Evolutionary conservation across 2,888 invertebrate genomes (phyloP).

Genomic region (Julus scanicus): DNA sequence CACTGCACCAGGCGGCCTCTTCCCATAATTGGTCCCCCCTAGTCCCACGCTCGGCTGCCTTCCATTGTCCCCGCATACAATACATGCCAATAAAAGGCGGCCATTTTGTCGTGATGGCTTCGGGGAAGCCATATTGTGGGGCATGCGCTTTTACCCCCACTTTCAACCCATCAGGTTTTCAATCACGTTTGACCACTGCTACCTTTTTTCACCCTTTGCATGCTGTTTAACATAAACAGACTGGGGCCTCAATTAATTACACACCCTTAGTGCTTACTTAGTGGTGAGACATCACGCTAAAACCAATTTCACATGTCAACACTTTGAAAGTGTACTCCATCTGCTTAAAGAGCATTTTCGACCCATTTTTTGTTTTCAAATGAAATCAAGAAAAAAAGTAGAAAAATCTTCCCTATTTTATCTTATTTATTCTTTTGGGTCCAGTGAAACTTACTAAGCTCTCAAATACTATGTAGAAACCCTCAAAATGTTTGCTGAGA

Average conservation of each 20-base stretch:
- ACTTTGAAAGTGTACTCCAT: too few relatives aligned
- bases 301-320: background rate
- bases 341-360: too few relatives aligned
- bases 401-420: too few relatives aligned
- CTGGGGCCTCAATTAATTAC: background rate
- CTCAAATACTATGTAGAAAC: too few relatives aligned
- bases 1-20: background rate
- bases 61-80: background rate
- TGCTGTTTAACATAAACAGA: background rate
- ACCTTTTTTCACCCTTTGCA: background rate
- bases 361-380: too few relatives aligned
- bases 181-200: background rate
- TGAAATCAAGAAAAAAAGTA: too few relatives aligned
- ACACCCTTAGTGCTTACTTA: background rate
- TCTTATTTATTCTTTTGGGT: too few relatives aligned
- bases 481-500: too few relatives aligned
- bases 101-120: constrained; percentile 26
- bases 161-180: background rate
- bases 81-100: constrained; percentile 28
- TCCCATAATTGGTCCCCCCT: constrained; percentile 4
- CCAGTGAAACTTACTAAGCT: too few relatives aligned
- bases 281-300: background rate
- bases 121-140: constrained; percentile 27
- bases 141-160: background rate
- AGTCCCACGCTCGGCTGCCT: constrained; percentile 14